These are phyloP conservation scores for Oreocharis arfaki DNA, from an alignment of 2,113 vertebrate species.

Conservation along the genomic window DNA sequence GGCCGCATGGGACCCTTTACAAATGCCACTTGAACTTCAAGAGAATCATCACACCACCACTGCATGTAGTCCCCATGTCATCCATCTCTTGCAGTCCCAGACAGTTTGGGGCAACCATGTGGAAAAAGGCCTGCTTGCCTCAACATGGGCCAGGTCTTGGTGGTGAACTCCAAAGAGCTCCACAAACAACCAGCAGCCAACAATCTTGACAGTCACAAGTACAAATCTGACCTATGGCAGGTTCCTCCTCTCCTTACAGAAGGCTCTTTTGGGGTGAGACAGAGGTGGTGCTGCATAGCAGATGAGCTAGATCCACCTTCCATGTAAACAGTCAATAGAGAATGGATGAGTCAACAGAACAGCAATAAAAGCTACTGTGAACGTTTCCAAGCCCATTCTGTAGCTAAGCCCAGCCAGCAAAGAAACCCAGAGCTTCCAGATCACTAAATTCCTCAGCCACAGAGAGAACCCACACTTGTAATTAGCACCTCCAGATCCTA, in stretches of 20 bases:
- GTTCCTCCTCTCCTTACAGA: not conserved
- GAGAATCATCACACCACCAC: not conserved
- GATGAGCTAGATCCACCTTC: not conserved
- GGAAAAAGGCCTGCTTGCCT: not conserved
- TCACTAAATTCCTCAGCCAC: not conserved
- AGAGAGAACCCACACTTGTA: not conserved
- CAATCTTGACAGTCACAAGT: not conserved
- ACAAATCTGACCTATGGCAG: not conserved
- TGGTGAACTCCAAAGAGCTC: not conserved
- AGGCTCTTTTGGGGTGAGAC: not conserved
- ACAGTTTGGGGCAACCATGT: not conserved
- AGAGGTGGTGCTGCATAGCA: not conserved
- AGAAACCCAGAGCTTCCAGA: not conserved
- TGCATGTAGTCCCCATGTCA: rapidly evolving
- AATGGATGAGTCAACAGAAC: not conserved
- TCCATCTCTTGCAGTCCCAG: not conserved
- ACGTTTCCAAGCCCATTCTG: not conserved
- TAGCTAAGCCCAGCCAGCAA: not conserved
- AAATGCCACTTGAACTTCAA: not conserved
- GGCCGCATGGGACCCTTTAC: not conserved
- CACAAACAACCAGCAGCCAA: not conserved
- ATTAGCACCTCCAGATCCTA: not conserved
- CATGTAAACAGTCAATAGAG: not conserved
- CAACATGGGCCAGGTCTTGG: not conserved
- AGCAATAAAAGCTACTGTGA: not conserved